Percentiles rank a stretch among this genome's conserved stretches.
Conservation (phyloP, 2,888 invertebrate genomes). For the Amphipoea lucens region DNA sequence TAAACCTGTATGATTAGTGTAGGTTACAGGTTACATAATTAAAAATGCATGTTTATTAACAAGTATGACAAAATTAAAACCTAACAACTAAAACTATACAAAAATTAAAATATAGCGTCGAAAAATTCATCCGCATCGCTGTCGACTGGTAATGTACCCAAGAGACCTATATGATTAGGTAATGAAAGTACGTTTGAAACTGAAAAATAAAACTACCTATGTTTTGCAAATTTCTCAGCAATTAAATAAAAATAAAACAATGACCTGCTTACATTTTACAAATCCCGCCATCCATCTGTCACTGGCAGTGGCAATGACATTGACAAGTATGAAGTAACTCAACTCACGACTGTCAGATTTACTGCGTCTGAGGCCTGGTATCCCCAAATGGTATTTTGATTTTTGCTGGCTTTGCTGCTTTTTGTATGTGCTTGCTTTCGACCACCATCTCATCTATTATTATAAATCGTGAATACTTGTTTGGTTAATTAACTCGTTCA, state of each 20-base stretch:
- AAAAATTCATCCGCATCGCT: too few species aligned
- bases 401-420: neutral
- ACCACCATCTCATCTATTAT: neutral
- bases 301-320: neutral
- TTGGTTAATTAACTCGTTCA: fast-evolving
- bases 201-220: neutral
- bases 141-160: too few species aligned
- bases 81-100: too few species aligned
- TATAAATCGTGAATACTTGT: neutral
- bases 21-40: too few species aligned
- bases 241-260: neutral
- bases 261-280: neutral
- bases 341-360: neutral
- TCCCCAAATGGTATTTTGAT: neutral
- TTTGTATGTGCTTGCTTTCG: neutral
- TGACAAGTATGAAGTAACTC: too few species aligned
- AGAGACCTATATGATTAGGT: neutral
- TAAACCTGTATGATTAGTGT: neutral
- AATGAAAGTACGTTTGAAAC: neutral
- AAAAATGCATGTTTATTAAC: too few species aligned
- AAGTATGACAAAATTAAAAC: too few species aligned
- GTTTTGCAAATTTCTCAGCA: neutral
- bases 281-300: constrained; percentile 16
- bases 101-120: too few species aligned
- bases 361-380: neutral